Evolutionary conservation across 2,113 vertebrate species (phyloP).

Genomic region (Pedetes capensis): DNA sequence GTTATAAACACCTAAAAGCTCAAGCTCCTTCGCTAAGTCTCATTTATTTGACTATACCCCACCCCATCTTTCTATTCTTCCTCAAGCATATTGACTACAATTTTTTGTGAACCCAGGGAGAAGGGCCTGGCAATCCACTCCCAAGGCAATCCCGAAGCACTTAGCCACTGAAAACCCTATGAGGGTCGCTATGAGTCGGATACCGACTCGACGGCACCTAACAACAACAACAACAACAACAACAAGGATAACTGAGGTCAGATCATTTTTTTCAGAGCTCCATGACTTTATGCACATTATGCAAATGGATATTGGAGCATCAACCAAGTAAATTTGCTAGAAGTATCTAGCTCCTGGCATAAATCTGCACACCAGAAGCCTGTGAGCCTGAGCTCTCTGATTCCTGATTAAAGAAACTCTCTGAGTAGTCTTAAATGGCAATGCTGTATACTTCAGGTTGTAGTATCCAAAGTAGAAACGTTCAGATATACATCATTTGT

Average conservation of each 20-base stretch:
- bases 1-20: neutral
- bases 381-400: neutral
- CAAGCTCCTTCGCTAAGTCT: neutral
- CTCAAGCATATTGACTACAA: neutral
- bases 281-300: neutral
- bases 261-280: neutral
- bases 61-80: neutral
- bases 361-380: neutral
- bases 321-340: neutral
- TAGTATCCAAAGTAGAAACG: neutral
- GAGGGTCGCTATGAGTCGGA: too few species aligned
- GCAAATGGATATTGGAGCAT: neutral
- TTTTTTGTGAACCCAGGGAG: neutral
- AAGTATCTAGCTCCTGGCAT: neutral
- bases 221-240: too few species aligned
- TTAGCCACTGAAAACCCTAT: too few species aligned
- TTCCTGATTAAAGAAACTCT: neutral
- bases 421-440: neutral
- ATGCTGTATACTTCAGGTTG: neutral
- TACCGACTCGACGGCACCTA: too few species aligned
- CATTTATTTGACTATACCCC: neutral
- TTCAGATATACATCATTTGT: neutral
- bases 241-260: too few species aligned
- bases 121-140: too few species aligned
- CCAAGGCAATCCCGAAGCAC: too few species aligned